A percentile compares a stretch with the other conserved stretches of the same genome.
phyloP scores from a whole-genome alignment of 2,797 vertebrate genomes.

The Setipinna tenuifilis region DNA sequence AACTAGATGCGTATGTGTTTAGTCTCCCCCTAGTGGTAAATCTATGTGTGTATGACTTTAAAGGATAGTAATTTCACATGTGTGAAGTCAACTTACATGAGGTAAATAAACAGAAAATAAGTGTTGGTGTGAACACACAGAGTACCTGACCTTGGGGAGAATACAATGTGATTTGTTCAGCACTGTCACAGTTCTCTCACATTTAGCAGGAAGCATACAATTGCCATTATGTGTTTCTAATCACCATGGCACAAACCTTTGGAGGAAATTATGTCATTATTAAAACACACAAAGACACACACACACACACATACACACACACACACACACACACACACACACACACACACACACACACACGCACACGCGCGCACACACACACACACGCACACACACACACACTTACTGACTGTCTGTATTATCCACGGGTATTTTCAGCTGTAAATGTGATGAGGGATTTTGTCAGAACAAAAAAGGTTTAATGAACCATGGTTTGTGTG shows the following conservation, averaged over 20 bases:
- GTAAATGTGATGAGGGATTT: conserved; percentile 2
- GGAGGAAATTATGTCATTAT: background rate
- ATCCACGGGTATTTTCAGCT: conserved; percentile 16
- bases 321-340: background rate
- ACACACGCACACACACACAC: background rate
- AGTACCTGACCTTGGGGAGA: background rate
- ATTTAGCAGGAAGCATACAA: background rate
- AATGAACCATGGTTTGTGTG: background rate
- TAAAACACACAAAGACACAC: background rate
- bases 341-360: background rate
- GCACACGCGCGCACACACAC: background rate
- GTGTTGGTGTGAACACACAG: background rate
- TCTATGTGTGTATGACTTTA: background rate
- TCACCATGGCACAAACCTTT: conserved; percentile 7
- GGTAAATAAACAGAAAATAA: background rate
- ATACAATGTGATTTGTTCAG: background rate
- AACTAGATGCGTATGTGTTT: background rate
- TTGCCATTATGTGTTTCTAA: background rate
- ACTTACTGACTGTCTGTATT: background rate
- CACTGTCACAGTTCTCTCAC: background rate
- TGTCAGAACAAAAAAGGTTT: conserved; percentile 2
- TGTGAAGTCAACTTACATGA: background rate
- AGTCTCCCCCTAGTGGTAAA: conserved; percentile 42
- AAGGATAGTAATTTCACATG: background rate
- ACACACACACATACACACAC: background rate